phyloP scores from a whole-genome alignment of 2,888 invertebrate genomes.

The Notodonta dromedarius region DNA sequence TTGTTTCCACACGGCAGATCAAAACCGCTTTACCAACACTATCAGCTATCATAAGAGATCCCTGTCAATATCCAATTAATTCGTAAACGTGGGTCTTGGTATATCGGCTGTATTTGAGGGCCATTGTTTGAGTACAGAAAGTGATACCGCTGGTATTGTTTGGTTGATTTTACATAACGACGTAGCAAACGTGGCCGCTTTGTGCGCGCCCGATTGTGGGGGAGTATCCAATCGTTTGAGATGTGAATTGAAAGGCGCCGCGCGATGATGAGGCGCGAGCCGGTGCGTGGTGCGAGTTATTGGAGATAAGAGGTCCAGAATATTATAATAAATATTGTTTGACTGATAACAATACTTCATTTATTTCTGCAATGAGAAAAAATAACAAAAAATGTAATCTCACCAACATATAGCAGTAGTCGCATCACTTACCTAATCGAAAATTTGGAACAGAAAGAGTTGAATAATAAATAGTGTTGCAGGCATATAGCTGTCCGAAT shows the following conservation, averaged over 20 bases:
- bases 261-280: conserved; percentile 78
- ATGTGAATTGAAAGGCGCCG: conserved; percentile 80
- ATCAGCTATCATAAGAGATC: conserved; percentile 36
- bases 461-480: too few species aligned
- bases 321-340: background rate
- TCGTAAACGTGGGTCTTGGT: conserved; percentile 33
- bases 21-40: conserved; percentile 14
- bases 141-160: conserved; percentile 78
- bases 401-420: too few species aligned
- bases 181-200: conserved; percentile 74
- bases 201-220: conserved; percentile 70
- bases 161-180: conserved; percentile 81
- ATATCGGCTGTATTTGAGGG: conserved; percentile 55
- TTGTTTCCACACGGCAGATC: conserved; percentile 35
- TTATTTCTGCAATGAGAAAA: too few species aligned
- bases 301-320: conserved; percentile 13
- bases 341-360: too few species aligned
- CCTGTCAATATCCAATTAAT: conserved; percentile 36
- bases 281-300: conserved; percentile 35
- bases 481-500: too few species aligned
- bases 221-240: conserved; percentile 76
- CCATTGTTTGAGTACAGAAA: conserved; percentile 79
- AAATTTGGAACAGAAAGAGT: too few species aligned
- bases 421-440: too few species aligned
- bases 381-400: too few species aligned